A percentile compares a stretch with the other conserved stretches of the same genome.
Evolutionary conservation across 35 echinoderm and acorn worm genomes (phyloP).

Genomic region (Stichopus chloronotus): DNA sequence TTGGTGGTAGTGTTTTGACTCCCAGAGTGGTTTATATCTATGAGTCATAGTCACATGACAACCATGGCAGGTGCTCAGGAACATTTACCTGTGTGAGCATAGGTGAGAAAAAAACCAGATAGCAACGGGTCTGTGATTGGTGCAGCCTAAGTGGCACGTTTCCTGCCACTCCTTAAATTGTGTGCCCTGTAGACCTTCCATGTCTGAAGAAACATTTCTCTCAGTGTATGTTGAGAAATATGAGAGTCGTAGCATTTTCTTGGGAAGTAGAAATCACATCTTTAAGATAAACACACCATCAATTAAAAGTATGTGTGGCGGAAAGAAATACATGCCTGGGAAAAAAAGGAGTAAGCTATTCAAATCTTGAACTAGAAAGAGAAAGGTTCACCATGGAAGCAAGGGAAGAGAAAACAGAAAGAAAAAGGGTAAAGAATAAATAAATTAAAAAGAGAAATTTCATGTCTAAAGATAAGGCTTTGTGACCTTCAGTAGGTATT

Average conservation of each 20-base stretch:
- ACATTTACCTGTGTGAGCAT: not conserved
- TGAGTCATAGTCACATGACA: not conserved
- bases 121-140: not conserved
- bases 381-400: not conserved
- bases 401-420: not conserved
- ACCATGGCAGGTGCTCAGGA: not conserved
- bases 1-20: too few species aligned
- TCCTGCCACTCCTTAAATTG: not conserved
- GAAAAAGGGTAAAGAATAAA: not conserved
- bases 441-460: not conserved
- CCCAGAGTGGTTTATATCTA: not conserved
- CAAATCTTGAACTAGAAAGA: not conserved
- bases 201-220: not conserved
- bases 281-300: constrained; percentile 21
- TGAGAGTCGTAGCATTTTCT: not conserved
- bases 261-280: constrained; percentile 19
- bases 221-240: not conserved
- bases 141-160: not conserved
- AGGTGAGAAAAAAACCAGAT: not conserved
- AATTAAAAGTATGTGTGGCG: not conserved
- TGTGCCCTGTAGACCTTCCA: not conserved
- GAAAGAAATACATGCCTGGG: constrained; percentile 17
- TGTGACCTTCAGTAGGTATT: not conserved
- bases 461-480: not conserved
- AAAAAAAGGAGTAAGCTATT: constrained; percentile 6